phyloP scores from a whole-genome alignment of 2,888 invertebrate genomes.

The Gymnoscelis rufifasciata region DNA sequence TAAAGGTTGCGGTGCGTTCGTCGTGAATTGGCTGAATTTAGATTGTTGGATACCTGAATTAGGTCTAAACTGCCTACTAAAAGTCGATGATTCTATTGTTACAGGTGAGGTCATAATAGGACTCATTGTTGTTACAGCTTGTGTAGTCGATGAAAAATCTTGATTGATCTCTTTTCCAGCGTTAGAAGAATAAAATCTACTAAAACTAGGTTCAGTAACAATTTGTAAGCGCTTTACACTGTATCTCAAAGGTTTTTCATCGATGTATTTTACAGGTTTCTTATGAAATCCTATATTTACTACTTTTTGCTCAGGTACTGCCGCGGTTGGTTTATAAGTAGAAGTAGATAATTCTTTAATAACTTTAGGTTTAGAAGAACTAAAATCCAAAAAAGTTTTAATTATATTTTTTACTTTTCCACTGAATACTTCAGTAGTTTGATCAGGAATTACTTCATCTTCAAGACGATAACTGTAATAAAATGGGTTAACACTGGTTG shows the following conservation, averaged over 20 bases:
- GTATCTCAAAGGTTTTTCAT: constrained; percentile 50
- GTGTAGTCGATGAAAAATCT: constrained; percentile 44
- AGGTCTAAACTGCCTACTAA: constrained; percentile 34
- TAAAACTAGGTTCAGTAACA: constrained; percentile 52
- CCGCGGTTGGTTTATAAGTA: constrained; percentile 35
- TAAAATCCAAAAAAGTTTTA: constrained; percentile 59
- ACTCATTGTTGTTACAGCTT: constrained; percentile 40
- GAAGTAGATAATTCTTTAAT: constrained; percentile 31
- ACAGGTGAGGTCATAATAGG: constrained; percentile 35
- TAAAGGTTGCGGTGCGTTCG: constrained; percentile 37
- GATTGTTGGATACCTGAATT: constrained; percentile 44
- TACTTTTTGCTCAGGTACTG: constrained; percentile 42
- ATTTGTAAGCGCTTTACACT: constrained; percentile 58
- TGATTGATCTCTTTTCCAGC: constrained; percentile 33
- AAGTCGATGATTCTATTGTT: constrained; percentile 45
- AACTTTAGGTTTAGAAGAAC: constrained; percentile 36
- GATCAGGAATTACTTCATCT: constrained; percentile 57
- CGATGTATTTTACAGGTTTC: constrained; percentile 47
- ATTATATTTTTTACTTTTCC: constrained; percentile 62
- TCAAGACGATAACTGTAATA: constrained; percentile 63
- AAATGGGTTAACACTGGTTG: constrained; percentile 46
- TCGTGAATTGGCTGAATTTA: constrained; percentile 50
- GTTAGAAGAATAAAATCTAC: constrained; percentile 36
- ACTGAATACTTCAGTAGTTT: constrained; percentile 66
- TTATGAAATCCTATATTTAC: constrained; percentile 65